phyloP scores from a whole-genome alignment of 2,797 vertebrate species.

The Leptoclinus maculatus region DNA sequence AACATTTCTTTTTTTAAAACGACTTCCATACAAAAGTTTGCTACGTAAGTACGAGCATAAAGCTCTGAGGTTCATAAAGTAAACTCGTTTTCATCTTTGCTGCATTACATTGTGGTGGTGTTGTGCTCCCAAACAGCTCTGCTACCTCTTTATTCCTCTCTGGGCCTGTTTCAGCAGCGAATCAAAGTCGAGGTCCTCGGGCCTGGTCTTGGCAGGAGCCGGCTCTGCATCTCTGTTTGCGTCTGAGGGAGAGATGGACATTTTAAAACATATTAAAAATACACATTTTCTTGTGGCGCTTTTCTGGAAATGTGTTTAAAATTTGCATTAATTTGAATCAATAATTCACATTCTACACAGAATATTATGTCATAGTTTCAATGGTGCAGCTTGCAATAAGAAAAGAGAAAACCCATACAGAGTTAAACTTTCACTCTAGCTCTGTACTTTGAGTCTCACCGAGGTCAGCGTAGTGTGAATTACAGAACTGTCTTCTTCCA shows the following conservation, averaged over 20 bases:
- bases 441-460: constrained; percentile 78
- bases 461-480: constrained; percentile 91
- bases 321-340: neutral
- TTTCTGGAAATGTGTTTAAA: neutral
- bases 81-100: neutral
- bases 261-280: neutral
- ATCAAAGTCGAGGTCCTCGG: constrained; percentile 93
- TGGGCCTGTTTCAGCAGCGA: constrained; percentile 95
- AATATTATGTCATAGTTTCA: neutral
- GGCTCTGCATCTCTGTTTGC: constrained; percentile 87
- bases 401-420: neutral
- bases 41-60: constrained; percentile 55
- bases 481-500: constrained; percentile 95
- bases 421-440: neutral
- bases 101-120: neutral
- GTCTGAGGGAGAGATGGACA: constrained; percentile 80
- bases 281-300: neutral
- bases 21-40: constrained; percentile 34
- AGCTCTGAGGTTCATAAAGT: constrained; percentile 48
- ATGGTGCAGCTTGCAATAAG: neutral
- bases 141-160: constrained; percentile 89
- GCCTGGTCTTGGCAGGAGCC: constrained; percentile 83
- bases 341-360: neutral
- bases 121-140: neutral
- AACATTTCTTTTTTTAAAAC: no score